Evolutionary conservation across 2,888 invertebrate genomes (phyloP).

Genomic region (Macaria liturata): DNA sequence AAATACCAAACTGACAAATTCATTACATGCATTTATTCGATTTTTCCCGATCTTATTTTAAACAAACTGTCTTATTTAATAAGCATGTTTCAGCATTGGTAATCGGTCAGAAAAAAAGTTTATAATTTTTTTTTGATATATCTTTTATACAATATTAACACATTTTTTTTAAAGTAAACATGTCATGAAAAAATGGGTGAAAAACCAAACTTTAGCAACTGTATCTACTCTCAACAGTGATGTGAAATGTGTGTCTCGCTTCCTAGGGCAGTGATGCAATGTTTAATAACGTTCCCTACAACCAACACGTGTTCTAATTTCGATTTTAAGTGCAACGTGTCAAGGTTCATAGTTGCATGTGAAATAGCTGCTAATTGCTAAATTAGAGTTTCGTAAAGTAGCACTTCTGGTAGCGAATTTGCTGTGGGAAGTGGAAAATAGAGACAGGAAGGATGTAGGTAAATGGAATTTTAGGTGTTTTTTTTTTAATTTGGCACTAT

Average conservation of each 20-base stretch:
- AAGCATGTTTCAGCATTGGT: no score
- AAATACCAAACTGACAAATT: no score
- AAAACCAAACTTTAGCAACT: slow-evolving; percentile 1
- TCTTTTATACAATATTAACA: no score
- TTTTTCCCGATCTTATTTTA: no score
- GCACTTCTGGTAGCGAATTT: slow-evolving; percentile 3
- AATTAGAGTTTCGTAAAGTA: slow-evolving; percentile 19
- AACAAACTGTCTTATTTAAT: no score
- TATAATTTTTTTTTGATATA: no score
- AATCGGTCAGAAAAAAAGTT: no score
- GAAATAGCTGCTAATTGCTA: slow-evolving; percentile 29
- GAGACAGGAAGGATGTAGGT: not conserved
- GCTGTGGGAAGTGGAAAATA: not conserved
- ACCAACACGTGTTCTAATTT: slow-evolving; percentile 28
- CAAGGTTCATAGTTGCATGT: slow-evolving; percentile 32
- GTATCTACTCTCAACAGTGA: slow-evolving; percentile 5
- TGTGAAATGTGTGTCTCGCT: slow-evolving; percentile 51
- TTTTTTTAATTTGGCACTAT: no score
- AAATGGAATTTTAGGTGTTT: no score
- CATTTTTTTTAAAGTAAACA: no score
- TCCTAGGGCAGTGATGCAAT: slow-evolving; percentile 42
- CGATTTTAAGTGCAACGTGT: slow-evolving; percentile 27
- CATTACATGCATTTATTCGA: no score
- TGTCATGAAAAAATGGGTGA: no score
- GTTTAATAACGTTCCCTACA: slow-evolving; percentile 27